Evolutionary conservation across 1,140 invertebrate genomes (phyloP), one percentile per base, ranked within the genome.

Genomic region (Pectinophora gossypiella): DNA sequence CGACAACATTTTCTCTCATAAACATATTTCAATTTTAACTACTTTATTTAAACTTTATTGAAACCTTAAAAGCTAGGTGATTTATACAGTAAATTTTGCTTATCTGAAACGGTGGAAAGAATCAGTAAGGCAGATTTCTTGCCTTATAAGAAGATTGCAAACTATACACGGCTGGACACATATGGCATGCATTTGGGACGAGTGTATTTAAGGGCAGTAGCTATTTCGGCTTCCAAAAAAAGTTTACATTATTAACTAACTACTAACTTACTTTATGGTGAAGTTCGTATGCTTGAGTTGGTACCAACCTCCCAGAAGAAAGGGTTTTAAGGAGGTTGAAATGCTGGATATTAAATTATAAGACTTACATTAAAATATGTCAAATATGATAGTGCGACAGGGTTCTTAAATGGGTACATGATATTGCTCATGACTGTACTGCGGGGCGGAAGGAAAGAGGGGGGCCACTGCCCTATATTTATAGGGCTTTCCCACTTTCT

Each of bases 121-220:
- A 50, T 54, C 22, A 22, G 22, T 61, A 49, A 53, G 27, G 40
- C 42, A 22, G 49, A 62, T 57, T 49, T 23, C 54, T 15, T 52
- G 45, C 56, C 61, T 38, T 56, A 53, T 55, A 3, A 12, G 27
- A 32, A 73, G 59, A 62, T 73, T 62, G 62, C 68, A 44, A 78
- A 76, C 67, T 73, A n/a, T 32, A n/a, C 2, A 2, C 27, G 27
- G 2, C 9, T 32, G 27, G 9, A 60, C 68, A 51, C 75, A 78
- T 76, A 75, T 76, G 75, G 77, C 43, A 43, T 51, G 55, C 71
- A 76, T 68, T 72, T 68, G 65, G 13, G 27, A n/a, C 27, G 27
- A n/a, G 27, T 12, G 27, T 32, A 32, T 9, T 32, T 12, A 32
- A 32, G 27, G 9, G 9, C 27, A 32, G 27, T 3, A 32, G 27